Percentiles rank a stretch among this genome's conserved stretches.
These are phyloP conservation scores for Okamejei kenojei DNA, from an alignment of 2,797 vertebrate genomes.

Conservation along the genomic window DNA sequence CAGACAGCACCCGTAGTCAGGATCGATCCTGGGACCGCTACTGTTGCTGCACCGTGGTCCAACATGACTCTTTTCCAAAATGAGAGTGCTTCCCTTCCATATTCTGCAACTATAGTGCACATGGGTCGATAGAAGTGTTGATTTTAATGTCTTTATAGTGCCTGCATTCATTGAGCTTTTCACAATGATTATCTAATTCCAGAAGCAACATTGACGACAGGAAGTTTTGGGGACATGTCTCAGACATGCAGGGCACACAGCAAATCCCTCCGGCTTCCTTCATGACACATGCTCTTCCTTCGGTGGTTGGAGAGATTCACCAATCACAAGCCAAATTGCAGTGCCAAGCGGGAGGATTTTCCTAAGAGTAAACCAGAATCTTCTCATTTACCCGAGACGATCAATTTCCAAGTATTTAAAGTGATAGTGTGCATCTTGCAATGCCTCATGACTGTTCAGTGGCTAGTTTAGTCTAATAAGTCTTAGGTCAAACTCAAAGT, in stretches of 20 bases:
- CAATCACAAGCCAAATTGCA: neutral
- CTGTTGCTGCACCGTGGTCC: too few relatives aligned
- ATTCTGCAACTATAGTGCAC: neutral
- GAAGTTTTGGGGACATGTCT: neutral
- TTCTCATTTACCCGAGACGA: neutral
- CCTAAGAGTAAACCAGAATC: neutral
- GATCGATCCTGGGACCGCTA: too few relatives aligned
- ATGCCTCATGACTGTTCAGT: neutral
- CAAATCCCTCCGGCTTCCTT: neutral
- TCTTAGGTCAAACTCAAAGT: neutral
- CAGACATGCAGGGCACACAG: neutral
- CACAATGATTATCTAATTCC: neutral
- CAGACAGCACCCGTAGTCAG: too few relatives aligned
- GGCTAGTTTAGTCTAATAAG: neutral
- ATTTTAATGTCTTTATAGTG: neutral
- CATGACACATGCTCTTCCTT: neutral
- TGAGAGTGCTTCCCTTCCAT: neutral
- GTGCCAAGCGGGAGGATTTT: neutral
- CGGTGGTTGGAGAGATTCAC: neutral
- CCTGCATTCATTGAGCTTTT: neutral
- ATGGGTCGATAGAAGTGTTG: neutral
- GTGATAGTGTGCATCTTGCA: neutral
- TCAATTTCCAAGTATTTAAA: neutral
- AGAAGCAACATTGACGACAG: neutral
- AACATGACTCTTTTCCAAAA: neutral